phyloP scores from a whole-genome alignment of 1,140 invertebrate species.

The Lepidurus packardi region DNA sequence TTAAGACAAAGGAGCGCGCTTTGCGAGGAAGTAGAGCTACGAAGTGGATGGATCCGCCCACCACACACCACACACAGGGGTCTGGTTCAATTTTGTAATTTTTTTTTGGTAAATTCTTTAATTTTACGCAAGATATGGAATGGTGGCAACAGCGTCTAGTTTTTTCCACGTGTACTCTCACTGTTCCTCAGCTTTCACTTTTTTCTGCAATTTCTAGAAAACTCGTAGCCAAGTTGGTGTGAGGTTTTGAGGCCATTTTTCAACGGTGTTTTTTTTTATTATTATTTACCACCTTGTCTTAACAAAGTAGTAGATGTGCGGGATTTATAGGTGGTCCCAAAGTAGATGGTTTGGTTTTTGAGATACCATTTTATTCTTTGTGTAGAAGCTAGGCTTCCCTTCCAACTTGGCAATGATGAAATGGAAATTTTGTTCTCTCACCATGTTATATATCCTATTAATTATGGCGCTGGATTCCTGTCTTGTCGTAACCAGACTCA shows the following conservation, averaged over 20 bases:
- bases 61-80: constrained; percentile 18
- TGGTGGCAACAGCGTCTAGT: constrained; percentile 11
- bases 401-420: neutral
- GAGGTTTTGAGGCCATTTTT: neutral
- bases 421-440: neutral
- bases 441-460: neutral
- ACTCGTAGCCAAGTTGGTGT: neutral
- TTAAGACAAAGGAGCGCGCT: constrained; percentile 42
- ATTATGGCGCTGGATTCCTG: constrained; percentile 12
- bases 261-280: neutral
- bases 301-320: neutral
- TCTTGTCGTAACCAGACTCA: constrained; percentile 21
- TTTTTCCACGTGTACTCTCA: neutral
- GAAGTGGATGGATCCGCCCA: constrained; percentile 20
- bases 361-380: neutral
- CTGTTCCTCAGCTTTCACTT: neutral
- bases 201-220: neutral
- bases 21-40: constrained; percentile 5
- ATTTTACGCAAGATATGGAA: constrained; percentile 18
- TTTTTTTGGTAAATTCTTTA: neutral
- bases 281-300: neutral
- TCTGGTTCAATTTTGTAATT: neutral
- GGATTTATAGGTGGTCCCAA: neutral
- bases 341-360: neutral
- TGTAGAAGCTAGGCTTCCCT: neutral